Base-by-base conservation (phyloP, 2,888 invertebrate genomes). In the Esperia sulphurella region DNA sequence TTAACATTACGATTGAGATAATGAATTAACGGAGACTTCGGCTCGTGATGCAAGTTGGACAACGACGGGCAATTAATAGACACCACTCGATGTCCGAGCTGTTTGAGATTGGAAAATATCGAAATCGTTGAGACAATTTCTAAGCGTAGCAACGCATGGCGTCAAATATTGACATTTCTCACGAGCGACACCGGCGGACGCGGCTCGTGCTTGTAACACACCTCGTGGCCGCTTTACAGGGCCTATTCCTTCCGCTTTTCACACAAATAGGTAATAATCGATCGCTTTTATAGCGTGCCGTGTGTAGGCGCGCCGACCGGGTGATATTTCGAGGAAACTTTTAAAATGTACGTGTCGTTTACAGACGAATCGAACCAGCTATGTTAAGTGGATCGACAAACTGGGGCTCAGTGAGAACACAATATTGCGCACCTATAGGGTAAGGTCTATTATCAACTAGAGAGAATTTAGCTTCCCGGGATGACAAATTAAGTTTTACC, bases 201-300 rank as follows among this genome's bases (percentile, higher is more conserved):
- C 75, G 75, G 72, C 79, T 77, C 83, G 76, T 78, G 79, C 79
- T 78, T 63, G 64, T 58, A 63, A 63, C 71, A 69, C 67, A 65
- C 62, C 71, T 66, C 58, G 53, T 57, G 44, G 58, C 63, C 63
- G 67, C 68, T 63, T 61, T 51, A 59, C 62, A 58, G 57, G 67
- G 61, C 71, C 71, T 78, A 80, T 81, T 80, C 79, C 84, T 83
- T 87, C 86, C 87, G 83, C 87, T 86, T 88, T 87, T 84, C 86
- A 88, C 87, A 87, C 86, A 78, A 86, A 87, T 86, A 81, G 80
- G 85, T 86, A 88, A 88, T 87, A 87, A 89, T 88, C 88, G 85
- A 89, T 88, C 78, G 84, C 74, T 80, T 85, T 88, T 88, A 88
- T 88, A 84, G 83, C 85, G 75, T 74, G 69, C 53, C 69, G 66